Evolutionary conservation across 1,140 invertebrate genomes (phyloP).

Genomic region (Drosophila orena): DNA sequence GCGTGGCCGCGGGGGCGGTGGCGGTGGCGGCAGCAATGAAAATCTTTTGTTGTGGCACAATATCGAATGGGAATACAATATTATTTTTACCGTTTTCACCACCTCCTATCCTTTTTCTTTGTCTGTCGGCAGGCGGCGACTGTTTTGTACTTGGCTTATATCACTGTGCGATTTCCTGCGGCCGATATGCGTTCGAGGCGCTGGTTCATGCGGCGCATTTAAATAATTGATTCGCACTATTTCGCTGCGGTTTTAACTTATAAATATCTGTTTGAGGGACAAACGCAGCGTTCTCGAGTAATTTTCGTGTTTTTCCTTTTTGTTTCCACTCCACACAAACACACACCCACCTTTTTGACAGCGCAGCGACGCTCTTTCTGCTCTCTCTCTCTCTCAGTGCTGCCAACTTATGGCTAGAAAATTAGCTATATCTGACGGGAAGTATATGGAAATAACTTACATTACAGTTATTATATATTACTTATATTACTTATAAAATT

Average conservation of each 20-base stretch:
- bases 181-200: constrained; percentile 26
- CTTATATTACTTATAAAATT: too few relatives aligned
- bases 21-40: neutral
- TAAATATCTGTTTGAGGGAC: constrained; percentile 43
- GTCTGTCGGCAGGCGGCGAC: constrained; percentile 53
- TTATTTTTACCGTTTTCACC: constrained; percentile 63
- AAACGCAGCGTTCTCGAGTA: constrained; percentile 45
- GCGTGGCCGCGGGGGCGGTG: constrained; percentile 5
- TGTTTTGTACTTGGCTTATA: constrained; percentile 74
- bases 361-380: constrained; percentile 24
- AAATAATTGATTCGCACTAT: constrained; percentile 31
- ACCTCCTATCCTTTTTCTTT: constrained; percentile 49
- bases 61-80: constrained; percentile 12
- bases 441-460: too few relatives aligned
- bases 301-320: constrained; percentile 44
- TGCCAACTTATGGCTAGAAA: neutral
- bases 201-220: constrained; percentile 28
- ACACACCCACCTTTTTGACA: constrained; percentile 60
- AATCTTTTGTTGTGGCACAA: constrained; percentile 35
- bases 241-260: constrained; percentile 40
- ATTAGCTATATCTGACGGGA: neutral
- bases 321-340: constrained; percentile 69
- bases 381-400: neutral
- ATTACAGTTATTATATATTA: too few relatives aligned
- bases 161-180: constrained; percentile 47